Evolutionary conservation across 2,888 invertebrate genomes (phyloP).

Genomic region (Acheta domesticus): DNA sequence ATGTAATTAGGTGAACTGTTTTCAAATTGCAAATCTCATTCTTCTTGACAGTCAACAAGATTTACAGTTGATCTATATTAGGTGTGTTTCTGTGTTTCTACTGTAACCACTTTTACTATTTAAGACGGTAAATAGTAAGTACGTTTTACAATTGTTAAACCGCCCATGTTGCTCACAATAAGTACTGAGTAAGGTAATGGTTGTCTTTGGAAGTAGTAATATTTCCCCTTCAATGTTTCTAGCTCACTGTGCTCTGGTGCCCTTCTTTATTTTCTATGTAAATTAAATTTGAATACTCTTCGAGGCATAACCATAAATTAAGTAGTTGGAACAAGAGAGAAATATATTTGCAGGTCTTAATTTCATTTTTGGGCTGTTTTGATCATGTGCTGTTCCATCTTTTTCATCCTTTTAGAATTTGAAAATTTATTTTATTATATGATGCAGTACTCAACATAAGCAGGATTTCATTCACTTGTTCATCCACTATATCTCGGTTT

Average conservation of each 20-base stretch:
- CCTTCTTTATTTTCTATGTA: background rate
- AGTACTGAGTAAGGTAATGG: conserved; percentile 25
- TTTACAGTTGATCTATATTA: conserved; percentile 3
- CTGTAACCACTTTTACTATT: conserved; percentile 18
- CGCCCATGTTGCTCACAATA: conserved; percentile 29
- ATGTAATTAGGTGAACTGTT: background rate
- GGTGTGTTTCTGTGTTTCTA: conserved; percentile 11
- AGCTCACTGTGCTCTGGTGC: background rate
- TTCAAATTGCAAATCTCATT: background rate
- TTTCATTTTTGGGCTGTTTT: no score
- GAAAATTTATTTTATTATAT: no score
- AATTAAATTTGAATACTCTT: no score
- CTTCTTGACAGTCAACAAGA: background rate
- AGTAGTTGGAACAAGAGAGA: no score
- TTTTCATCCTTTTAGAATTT: no score
- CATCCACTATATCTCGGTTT: no score
- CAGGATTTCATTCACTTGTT: no score
- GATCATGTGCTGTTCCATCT: no score
- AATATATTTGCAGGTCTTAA: no score
- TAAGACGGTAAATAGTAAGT: conserved; percentile 19
- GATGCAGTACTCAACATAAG: no score
- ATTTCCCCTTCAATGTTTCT: background rate
- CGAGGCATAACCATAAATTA: no score
- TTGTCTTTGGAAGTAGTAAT: conserved; percentile 2
- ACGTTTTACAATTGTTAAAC: conserved; percentile 22